phyloP scores from a whole-genome alignment of 2,113 vertebrate genomes.

The Penelope pileata region DNA sequence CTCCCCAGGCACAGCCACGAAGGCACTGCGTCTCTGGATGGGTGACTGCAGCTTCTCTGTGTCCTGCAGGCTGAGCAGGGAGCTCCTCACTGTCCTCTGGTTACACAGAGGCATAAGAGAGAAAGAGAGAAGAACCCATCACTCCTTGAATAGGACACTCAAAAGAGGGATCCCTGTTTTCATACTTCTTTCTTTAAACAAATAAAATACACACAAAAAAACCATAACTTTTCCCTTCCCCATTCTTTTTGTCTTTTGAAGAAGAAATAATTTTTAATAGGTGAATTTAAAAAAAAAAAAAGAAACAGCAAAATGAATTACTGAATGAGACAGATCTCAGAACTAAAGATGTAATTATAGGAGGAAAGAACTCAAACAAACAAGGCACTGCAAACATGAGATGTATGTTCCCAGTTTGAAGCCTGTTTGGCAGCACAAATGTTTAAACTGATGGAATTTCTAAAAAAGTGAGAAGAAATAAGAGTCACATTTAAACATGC shows the following conservation, averaged over 20 bases:
- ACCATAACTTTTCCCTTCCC: not conserved
- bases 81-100: not conserved
- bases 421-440: conserved; percentile 1
- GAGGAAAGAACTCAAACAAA: not conserved
- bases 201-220: not conserved
- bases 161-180: not conserved
- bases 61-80: not conserved
- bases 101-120: not conserved
- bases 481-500: not conserved
- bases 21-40: accelerated
- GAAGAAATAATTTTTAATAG: not conserved
- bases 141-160: not conserved
- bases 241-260: not conserved
- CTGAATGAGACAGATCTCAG: not conserved
- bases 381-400: conserved; percentile 11
- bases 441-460: conserved; percentile 24
- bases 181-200: not conserved
- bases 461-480: not conserved
- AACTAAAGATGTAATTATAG: not conserved
- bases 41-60: not conserved
- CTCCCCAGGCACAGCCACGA: not conserved
- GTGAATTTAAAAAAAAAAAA: not conserved
- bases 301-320: not conserved
- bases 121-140: not conserved
- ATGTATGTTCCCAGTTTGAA: not conserved